Evolutionary conservation across 2,113 vertebrate genomes (phyloP).

Genomic region (Noctilio leporinus): DNA sequence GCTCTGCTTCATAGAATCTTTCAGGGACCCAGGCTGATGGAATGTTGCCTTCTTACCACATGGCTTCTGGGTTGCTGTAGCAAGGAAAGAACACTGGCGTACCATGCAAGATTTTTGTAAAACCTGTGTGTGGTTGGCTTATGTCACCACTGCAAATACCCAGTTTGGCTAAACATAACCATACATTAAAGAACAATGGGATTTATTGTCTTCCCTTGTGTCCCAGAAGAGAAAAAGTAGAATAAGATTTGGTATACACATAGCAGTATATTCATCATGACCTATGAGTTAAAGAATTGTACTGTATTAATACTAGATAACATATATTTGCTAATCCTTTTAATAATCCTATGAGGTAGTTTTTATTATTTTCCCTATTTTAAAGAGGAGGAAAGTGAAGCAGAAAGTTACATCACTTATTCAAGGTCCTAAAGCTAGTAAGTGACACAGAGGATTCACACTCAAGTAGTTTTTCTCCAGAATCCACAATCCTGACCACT

Average conservation of each 20-base stretch:
- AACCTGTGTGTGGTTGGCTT: neutral
- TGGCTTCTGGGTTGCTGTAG: neutral
- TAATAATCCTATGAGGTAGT: neutral
- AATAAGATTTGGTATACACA: neutral
- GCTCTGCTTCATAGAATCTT: neutral
- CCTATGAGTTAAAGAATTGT: neutral
- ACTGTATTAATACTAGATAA: neutral
- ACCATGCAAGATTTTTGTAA: neutral
- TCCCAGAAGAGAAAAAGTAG: neutral
- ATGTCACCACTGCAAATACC: neutral
- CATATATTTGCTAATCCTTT: neutral
- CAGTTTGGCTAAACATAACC: neutral
- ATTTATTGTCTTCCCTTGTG: neutral
- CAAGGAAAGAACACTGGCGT: neutral
- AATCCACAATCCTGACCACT: neutral
- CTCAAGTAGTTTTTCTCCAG: neutral
- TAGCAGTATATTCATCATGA: neutral
- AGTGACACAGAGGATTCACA: neutral
- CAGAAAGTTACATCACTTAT: neutral
- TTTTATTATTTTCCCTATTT: neutral
- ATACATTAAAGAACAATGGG: neutral
- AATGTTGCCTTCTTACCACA: neutral
- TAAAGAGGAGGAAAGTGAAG: neutral
- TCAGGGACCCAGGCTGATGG: neutral
- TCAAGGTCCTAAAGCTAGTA: neutral